A percentile compares a stretch with the other conserved stretches of the same genome.
phyloP scores from a whole-genome alignment of 2,888 invertebrate species.

The Neelides folsomi region DNA sequence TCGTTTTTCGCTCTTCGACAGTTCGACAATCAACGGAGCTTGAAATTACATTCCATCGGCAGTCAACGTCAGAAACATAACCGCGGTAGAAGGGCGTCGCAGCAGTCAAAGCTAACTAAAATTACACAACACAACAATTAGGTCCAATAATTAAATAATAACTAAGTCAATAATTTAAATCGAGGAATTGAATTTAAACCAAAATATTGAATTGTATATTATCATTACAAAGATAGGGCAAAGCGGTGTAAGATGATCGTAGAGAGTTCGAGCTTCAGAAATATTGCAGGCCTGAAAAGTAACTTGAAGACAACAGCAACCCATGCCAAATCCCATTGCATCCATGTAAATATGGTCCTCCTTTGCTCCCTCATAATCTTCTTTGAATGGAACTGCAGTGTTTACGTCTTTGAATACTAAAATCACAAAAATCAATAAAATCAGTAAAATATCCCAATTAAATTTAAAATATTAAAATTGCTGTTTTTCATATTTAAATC shows the following conservation, averaged over 20 bases:
- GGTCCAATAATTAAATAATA: background rate
- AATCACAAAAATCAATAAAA: too few species aligned
- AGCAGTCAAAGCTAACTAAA: constrained; percentile 83
- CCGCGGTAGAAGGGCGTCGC: constrained; percentile 92
- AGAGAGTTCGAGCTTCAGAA: constrained; percentile 82
- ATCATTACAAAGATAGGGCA: constrained; percentile 81
- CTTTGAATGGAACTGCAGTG: constrained; percentile 65
- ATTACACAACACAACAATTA: constrained; percentile 22
- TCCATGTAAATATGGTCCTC: constrained; percentile 94
- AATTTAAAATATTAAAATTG: too few species aligned
- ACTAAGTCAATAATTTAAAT: background rate
- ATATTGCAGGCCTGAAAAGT: constrained; percentile 97
- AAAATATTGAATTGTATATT: background rate
- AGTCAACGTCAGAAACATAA: constrained; percentile 86
- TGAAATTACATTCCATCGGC: constrained; percentile 94
- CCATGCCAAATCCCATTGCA: constrained; percentile 99
- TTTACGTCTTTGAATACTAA: constrained; percentile 78
- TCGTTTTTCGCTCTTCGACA: constrained; percentile 67
- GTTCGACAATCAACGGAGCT: constrained; percentile 92
- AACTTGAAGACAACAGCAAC: constrained; percentile 89
- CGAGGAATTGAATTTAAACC: background rate
- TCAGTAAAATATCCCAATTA: too few species aligned
- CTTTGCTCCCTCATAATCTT: constrained; percentile 47
- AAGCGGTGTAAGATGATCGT: constrained; percentile 91
- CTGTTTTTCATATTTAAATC: too few species aligned